phyloP scores from a whole-genome alignment of 1,140 invertebrate genomes.

The Bombus fervidus region DNA sequence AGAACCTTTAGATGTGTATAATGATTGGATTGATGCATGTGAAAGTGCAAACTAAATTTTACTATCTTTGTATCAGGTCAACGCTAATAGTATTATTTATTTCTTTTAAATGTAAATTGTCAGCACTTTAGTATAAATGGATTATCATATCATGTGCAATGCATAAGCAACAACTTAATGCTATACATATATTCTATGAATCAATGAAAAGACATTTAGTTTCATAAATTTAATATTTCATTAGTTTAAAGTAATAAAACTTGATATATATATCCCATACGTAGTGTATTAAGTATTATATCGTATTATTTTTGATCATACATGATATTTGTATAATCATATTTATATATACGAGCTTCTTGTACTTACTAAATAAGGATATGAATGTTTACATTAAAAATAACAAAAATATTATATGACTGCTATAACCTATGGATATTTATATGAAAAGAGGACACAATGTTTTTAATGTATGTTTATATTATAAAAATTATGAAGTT shows the following conservation, averaged over 20 bases:
- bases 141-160: constrained; percentile 1
- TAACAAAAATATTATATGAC: not conserved
- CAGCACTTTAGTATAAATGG: not conserved
- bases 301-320: constrained; percentile 4
- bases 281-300: not conserved
- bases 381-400: not conserved
- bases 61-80: not conserved
- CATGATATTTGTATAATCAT: constrained; percentile 2
- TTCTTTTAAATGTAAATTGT: not conserved
- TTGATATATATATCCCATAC: not conserved
- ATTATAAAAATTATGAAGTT: not conserved
- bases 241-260: constrained; percentile 1
- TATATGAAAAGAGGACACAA: not conserved
- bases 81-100: not conserved
- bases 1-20: constrained; percentile 99
- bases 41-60: constrained; percentile 91
- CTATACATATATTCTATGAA: not conserved
- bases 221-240: not conserved
- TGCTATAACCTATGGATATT: not conserved
- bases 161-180: not conserved
- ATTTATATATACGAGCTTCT: not conserved
- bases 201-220: not conserved
- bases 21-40: constrained; percentile 99
- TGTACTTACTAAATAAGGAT: not conserved
- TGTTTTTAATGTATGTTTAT: constrained; percentile 31